phyloP scores from a whole-genome alignment of 1,140 invertebrate species.

The Philopotamus ludificatus region DNA sequence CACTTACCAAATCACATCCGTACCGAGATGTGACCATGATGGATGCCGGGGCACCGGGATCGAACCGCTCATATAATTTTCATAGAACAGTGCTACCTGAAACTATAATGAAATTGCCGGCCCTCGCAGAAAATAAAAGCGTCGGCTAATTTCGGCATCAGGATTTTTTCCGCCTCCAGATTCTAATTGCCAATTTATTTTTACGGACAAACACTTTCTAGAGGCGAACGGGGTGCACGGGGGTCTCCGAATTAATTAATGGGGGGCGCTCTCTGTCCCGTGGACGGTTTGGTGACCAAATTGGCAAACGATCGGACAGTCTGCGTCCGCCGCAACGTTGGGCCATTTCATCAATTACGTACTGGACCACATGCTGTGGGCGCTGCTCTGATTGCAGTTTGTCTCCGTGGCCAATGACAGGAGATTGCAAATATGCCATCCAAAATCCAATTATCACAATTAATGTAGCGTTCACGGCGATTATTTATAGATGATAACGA shows the following conservation, averaged over 20 bases:
- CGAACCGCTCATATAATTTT: not conserved
- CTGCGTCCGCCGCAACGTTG: not conserved
- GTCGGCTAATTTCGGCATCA: slow-evolving; percentile 6
- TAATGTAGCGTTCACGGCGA: too few relatives aligned
- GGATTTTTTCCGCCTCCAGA: not conserved
- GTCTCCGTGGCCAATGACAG: too few relatives aligned
- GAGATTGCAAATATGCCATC: too few relatives aligned
- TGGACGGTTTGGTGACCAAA: too few relatives aligned
- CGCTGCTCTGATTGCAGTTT: too few relatives aligned
- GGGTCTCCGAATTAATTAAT: slow-evolving; percentile 12
- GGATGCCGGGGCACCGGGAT: not conserved
- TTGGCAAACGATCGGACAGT: too few relatives aligned
- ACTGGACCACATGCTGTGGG: too few relatives aligned
- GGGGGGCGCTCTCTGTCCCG: not conserved
- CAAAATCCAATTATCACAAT: too few relatives aligned
- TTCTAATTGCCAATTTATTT: slow-evolving; percentile 20
- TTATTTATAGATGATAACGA: too few relatives aligned
- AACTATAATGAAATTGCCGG: slow-evolving; percentile 17
- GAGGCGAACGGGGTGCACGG: not conserved
- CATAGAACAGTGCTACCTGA: not conserved
- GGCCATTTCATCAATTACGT: too few relatives aligned
- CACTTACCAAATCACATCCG: too few relatives aligned
- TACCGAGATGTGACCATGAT: too few relatives aligned
- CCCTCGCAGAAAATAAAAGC: not conserved
- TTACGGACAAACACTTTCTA: slow-evolving; percentile 11